Evolutionary conservation across 2,113 vertebrate genomes (phyloP), one percentile per base, ranked within the genome.

Genomic region (Leucosticte australis): DNA sequence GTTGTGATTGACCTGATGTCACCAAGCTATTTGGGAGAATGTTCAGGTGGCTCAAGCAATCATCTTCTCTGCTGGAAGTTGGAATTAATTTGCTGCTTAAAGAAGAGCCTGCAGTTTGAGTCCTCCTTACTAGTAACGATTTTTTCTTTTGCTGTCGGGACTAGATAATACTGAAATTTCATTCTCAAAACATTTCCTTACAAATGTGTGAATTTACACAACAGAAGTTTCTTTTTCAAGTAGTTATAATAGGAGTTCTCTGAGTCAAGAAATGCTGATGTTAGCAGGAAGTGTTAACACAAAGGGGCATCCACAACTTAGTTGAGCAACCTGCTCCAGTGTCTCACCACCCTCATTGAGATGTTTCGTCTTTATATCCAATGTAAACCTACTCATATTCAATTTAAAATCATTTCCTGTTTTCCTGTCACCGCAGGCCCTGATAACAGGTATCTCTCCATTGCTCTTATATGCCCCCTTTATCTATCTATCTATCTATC

Each of bases 1-100:
- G 33, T 86, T 86, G 78, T 86, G 81, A 74, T 28, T 46, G 94
- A 82, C 74, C 42, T 89, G 60, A 39, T 94, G 67, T 82, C 83
- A 89, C 87, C 53, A 42, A 18, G 52, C 49, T 63, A 18, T 26
- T 18, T 93, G 77, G 46, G 53, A 65, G 33, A 8, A 26, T 53
- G 50, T 73, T 90, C 59, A 84, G 47, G 55, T 92, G 83, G 57
- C 92, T 95, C 65, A 70, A 55, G 68, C 19, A 65, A 27, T 95
- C 56, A 5, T 73, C 20, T 89, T 96, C 90, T 83, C 94, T 92
- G 84, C 88, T 96, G 95, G 91, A 89, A 96, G 62, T 57, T 86
- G 68, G 39, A 74, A 92, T 91, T 92, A 55, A 87, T 93, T 76
- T 78, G 44, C 71, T 81, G 23, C 62, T 83, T 83, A 71, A 73